Evolutionary conservation across 2,888 invertebrate genomes (phyloP), one percentile per base, ranked within the genome.

Genomic region (Epistrophe eligans): DNA sequence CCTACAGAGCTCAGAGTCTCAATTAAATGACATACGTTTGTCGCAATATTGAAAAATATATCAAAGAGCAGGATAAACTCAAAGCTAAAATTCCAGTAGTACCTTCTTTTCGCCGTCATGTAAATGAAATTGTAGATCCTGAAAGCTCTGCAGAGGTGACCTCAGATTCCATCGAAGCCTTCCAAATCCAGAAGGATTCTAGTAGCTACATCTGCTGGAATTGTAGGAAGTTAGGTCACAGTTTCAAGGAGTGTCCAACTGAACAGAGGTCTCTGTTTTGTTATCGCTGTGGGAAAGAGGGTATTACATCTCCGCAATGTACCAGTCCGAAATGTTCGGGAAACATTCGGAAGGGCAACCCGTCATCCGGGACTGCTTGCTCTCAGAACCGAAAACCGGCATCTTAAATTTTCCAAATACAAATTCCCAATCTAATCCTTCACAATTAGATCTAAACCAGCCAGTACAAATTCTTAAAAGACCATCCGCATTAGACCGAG

Each of bases 141-240:
- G 7, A 32, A 32, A 2, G n/a, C n/a, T n/a, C n/a, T n/a, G n/a
- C n/a, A n/a, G n/a, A n/a, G n/a, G n/a, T n/a, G n/a, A n/a, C n/a
- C n/a, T n/a, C 40, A 6, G 19, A 6, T 13, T 1, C 60, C 0
- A 4, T 60, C 3, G 60, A 60, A 40, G 60, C 60, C 5, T 2
- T 62, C 1, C 40, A 28, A 3, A 15, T 7, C 1, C 5, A 2
- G 0, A 17, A 8, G 15, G 64, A 64, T n/a, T 3, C 64, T 1
- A 43, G 45, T 9, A 64, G 15, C 0, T 45, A 66, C 43, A 24
- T 13, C 4, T 66, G 48, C 10, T 66, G 66, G 66, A 48, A 66
- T 2, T 66, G 66, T 13, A 32, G 43, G 24, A 48, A 48, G 7
- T 0, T 17, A n/a, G 66, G 66, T 0, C 66, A 66, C 11, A 9